Conservation (phyloP, 1,140 invertebrate species). For the Daktulosphaira vitifoliae region DNA sequence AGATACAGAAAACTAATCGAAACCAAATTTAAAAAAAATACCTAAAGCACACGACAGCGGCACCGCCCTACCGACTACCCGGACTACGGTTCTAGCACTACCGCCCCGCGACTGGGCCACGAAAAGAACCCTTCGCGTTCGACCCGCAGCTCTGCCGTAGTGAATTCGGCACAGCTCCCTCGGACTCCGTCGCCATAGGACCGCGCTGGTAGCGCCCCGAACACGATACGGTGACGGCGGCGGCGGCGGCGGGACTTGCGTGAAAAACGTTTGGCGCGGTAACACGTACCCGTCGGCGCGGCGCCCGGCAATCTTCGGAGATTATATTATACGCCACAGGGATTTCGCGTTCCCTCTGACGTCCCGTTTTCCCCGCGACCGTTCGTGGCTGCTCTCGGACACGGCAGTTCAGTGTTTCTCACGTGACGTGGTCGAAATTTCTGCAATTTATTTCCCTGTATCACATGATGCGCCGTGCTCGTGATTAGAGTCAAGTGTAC, state of each 20-base stretch:
- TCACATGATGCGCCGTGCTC: too few relatives aligned
- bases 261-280: constrained; percentile 22
- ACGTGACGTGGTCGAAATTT: too few relatives aligned
- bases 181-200: background rate
- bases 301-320: constrained; percentile 19
- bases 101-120: background rate
- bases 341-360: too few relatives aligned
- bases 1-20: too few relatives aligned
- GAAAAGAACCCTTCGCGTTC: background rate
- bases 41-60: background rate
- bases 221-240: background rate
- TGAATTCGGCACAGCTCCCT: background rate
- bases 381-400: background rate
- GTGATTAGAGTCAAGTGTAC: too few relatives aligned
- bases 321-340: background rate
- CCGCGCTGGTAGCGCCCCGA: constrained; percentile 18
- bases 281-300: constrained; percentile 24
- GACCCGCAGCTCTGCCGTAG: background rate
- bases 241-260: constrained; percentile 1
- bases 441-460: too few relatives aligned
- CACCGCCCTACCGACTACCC: constrained; percentile 18
- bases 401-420: too few relatives aligned
- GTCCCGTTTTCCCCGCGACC: background rate
- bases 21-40: too few relatives aligned
- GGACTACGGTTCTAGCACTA: constrained; percentile 26